Evolutionary conservation across 2,797 vertebrate species (phyloP), one percentile per base, ranked within the genome.

Genomic region (Enteromius mattozi): DNA sequence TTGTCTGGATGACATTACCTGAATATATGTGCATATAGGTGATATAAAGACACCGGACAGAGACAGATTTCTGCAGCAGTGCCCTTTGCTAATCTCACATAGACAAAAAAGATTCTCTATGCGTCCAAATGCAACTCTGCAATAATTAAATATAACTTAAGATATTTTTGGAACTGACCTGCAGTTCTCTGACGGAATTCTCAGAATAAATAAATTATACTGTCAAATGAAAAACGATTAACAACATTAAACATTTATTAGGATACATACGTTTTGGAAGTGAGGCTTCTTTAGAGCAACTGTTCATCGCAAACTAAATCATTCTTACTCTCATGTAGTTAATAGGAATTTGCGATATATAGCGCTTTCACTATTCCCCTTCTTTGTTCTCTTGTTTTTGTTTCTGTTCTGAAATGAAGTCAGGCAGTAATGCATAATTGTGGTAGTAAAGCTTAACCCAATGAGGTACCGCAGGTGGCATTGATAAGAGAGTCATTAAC

Each of bases 401-500:
- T 90, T 76, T 89, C 89, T 88, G 86, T 90, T 92, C 86, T 92
- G 91, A 93, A 91, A 91, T 88, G 81, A 92, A 92, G 94, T 94
- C 92, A 89, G 90, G 93, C 93, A 92, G 92, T 94, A 92, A 92
- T 92, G 91, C 86, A 85, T 89, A 91, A 92, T 77, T 92, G 91
- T 91, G 88, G 88, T 87, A 89, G 90, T 92, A 93, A 94, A 92
- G 92, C 92, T 81, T 78, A 76, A 85, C 89, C 91, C 90, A 91
- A 87, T 86, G 88, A 89, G 82, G 59, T 70, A 80, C 80, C 82
- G 82, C 86, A 86, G 65, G 85, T 49, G 82, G 84, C 69, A 33
- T 72, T 75, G 85, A 84, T 83, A 88, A 82, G 86, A 89, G 91
- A 90, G 89, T 86, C 90, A 91, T 92, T 94, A 93, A 94, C 92